Base-by-base conservation (phyloP, 64 coral and sea anemone species). In the Catalaphyllia jardinei region DNA sequence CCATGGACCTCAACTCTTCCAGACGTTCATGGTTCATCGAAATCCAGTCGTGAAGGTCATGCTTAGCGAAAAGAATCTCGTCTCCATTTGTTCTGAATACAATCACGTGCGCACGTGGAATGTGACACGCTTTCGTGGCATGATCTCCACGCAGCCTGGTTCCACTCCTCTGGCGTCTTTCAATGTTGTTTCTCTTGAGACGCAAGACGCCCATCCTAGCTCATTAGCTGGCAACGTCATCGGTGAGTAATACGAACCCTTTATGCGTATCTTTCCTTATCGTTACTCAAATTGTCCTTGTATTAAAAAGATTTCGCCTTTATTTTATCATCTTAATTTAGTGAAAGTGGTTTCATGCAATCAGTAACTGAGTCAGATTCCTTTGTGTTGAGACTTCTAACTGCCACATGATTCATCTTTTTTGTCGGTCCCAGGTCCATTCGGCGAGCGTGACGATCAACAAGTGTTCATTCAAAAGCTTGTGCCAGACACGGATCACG, bases 61-160 rank as follows among this genome's bases (percentile, higher is more conserved):
- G 97, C 76, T 99, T 62, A 99, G 97, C 74, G 97, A 99, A 76
- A 99, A 95, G 82, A 94, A 99, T 73, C 88, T 99, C 46, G 94
- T 99, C 16, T 99, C 91, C 72, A 92, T 99, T 42, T 99, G 97
- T 35, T 93, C 93, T 5, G 97, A 99, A 39, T 99, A 95, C 64
- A 99, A 99, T 88, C 97, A 99, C 52, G 97, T 93, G 71, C 97
- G 97, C 18, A 93, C 97, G 27, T 99, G 97, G 97, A 99, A 99
- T 60, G 97, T 99, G 55, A 99, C 97, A 51, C 83, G 97, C 17
- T 99, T 99, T 90, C 90, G 97, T 6, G 97, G 97, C 52, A 99
- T 99, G 97, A 93, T 99, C n/a, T 99, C 97, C 14, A 99, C 97
- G 14, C 97, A 99, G 67, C 97, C 97, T 0, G 97, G 97, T n/a